These are phyloP conservation scores for Alcis repandata DNA, from an alignment of 2,888 invertebrate species.

Conservation along the genomic window DNA sequence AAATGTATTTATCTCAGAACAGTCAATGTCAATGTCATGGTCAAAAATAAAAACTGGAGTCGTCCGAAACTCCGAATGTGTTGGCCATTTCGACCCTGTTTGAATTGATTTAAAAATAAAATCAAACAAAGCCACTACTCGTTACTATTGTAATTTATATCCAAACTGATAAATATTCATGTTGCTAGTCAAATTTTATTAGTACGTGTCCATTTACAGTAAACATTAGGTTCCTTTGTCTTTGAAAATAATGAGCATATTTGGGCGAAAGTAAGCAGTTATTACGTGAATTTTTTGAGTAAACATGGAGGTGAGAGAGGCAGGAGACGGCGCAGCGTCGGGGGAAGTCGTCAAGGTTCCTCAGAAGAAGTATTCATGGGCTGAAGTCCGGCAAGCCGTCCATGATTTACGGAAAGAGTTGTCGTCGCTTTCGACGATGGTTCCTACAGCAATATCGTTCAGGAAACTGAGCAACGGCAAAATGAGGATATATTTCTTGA, in stretches of 20 bases:
- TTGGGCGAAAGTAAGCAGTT: conserved; percentile 34
- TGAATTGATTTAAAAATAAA: conserved; percentile 40
- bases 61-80: conserved; percentile 52
- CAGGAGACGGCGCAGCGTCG: conserved; percentile 79
- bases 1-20: background rate
- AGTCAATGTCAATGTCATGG: conserved; percentile 2
- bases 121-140: conserved; percentile 51
- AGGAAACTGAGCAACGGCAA: conserved; percentile 92
- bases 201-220: conserved; percentile 43
- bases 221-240: conserved; percentile 41
- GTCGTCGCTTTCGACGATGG: conserved; percentile 92
- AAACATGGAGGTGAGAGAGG: conserved; percentile 79
- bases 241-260: conserved; percentile 36
- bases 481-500: conserved; percentile 95
- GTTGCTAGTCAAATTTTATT: conserved; percentile 36
- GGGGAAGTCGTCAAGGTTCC: conserved; percentile 72
- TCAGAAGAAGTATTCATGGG: conserved; percentile 89
- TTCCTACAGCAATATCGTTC: conserved; percentile 94
- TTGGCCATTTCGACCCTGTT: conserved; percentile 59
- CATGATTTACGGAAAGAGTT: conserved; percentile 93
- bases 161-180: conserved; percentile 45
- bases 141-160: conserved; percentile 50
- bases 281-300: conserved; percentile 36
- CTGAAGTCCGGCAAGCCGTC: conserved; percentile 92
- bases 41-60: background rate